A percentile compares a stretch with the other conserved stretches of the same genome.
Evolutionary conservation across 37 sponge, comb jelly and placozoan species (phyloP).

Genomic region (Halisarca cf. caerulea): DNA sequence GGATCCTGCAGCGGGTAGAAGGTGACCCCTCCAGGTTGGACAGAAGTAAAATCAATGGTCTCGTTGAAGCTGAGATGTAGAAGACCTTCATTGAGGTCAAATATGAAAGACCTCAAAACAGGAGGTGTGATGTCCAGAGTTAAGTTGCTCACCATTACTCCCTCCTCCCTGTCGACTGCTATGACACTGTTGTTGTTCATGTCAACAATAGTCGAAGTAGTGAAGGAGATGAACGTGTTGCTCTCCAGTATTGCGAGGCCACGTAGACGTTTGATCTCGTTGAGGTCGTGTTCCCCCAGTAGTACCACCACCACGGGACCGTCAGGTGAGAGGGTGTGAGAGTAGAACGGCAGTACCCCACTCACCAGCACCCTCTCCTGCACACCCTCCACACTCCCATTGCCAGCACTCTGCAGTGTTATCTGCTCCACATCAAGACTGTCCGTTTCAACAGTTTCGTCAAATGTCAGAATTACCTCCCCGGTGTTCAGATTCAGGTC

Average conservation of each 20-base stretch:
- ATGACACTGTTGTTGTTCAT: slow-evolving; percentile 80
- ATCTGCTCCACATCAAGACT: slow-evolving; percentile 56
- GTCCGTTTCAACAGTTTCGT: slow-evolving; percentile 76
- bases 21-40: slow-evolving; percentile 39
- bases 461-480: slow-evolving; percentile 74
- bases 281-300: slow-evolving; percentile 75
- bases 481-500: slow-evolving; percentile 72
- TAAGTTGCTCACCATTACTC: slow-evolving; percentile 45
- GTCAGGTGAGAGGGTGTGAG: slow-evolving; percentile 62
- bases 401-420: slow-evolving; percentile 55
- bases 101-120: slow-evolving; percentile 36
- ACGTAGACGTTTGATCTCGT: slow-evolving; percentile 76
- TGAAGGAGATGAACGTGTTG: slow-evolving; percentile 76
- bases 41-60: slow-evolving; percentile 52
- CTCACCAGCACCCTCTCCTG: slow-evolving; percentile 33
- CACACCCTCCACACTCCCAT: background rate
- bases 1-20: slow-evolving; percentile 27
- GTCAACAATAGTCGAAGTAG: slow-evolving; percentile 51
- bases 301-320: slow-evolving; percentile 57
- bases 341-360: slow-evolving; percentile 50
- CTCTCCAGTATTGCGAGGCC: slow-evolving; percentile 51
- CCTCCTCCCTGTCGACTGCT: slow-evolving; percentile 14
- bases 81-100: slow-evolving; percentile 74
- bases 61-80: slow-evolving; percentile 79
- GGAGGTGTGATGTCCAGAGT: slow-evolving; percentile 61